A percentile compares a stretch with the other conserved stretches of the same genome.
Evolutionary conservation across 2,797 vertebrate species (phyloP).

Genomic region (Ctenochaetus hawaiiensis): DNA sequence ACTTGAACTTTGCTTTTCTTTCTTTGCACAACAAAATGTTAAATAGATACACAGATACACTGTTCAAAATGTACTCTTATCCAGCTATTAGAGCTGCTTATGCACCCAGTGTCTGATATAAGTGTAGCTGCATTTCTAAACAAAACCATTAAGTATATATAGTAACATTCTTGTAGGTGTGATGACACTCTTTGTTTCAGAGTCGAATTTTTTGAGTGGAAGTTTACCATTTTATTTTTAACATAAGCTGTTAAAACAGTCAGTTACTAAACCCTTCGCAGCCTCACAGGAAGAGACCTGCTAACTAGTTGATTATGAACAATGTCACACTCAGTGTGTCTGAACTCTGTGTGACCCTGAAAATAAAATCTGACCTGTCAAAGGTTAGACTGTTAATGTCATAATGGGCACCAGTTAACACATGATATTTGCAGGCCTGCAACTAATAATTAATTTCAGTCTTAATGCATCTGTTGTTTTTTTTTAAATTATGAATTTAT

Average conservation of each 20-base stretch:
- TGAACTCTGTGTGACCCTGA: neutral
- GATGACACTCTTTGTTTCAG: neutral
- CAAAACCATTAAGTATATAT: too few relatives aligned
- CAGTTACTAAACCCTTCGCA: slow-evolving; percentile 19
- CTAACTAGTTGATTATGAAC: slow-evolving; percentile 50
- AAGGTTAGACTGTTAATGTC: neutral
- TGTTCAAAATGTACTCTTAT: too few relatives aligned
- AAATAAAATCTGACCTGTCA: neutral
- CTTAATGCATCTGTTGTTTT: neutral
- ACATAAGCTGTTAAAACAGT: neutral
- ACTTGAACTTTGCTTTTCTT: too few relatives aligned
- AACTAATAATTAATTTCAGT: neutral
- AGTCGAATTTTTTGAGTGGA: neutral
- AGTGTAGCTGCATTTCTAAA: too few relatives aligned
- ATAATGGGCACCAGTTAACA: neutral
- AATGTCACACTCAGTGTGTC: slow-evolving; percentile 33
- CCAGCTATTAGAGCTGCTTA: too few relatives aligned
- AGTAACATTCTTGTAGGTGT: too few relatives aligned
- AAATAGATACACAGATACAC: too few relatives aligned
- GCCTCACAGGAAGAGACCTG: slow-evolving; percentile 27
- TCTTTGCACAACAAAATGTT: too few relatives aligned
- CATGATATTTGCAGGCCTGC: neutral
- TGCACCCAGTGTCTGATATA: too few relatives aligned
- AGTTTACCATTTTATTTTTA: neutral
- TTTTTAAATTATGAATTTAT: neutral